phyloP scores from a whole-genome alignment of 2,888 invertebrate genomes.

The Strigamia transsilvanica region DNA sequence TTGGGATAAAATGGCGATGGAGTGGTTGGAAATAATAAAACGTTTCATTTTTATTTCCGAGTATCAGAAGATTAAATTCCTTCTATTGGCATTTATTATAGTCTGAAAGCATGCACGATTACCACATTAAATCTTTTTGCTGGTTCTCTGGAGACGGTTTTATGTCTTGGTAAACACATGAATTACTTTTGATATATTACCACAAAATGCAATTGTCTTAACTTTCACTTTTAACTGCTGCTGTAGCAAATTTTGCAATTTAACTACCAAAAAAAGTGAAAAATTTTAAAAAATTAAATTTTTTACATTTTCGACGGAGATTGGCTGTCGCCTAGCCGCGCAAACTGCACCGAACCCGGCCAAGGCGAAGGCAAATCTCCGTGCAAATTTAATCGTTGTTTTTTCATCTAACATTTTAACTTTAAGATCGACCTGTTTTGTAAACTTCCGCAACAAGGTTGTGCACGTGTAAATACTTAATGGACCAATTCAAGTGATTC shows the following conservation, averaged over 20 bases:
- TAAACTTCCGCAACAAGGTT: too few relatives aligned
- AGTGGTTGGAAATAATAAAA: background rate
- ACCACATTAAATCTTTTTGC: slow-evolving; percentile 3
- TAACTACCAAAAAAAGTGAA: background rate
- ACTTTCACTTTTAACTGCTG: background rate
- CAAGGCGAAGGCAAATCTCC: too few relatives aligned
- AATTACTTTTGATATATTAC: slow-evolving; percentile 14
- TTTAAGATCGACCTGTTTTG: too few relatives aligned
- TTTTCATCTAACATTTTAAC: too few relatives aligned
- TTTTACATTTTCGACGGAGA: too few relatives aligned
- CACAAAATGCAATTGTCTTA: background rate
- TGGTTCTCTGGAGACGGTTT: background rate
- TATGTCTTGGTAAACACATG: slow-evolving; percentile 31
- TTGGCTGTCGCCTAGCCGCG: too few relatives aligned
- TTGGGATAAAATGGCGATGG: background rate
- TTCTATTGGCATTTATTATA: slow-evolving; percentile 13
- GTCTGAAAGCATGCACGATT: background rate
- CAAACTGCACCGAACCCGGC: too few relatives aligned
- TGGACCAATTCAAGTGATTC: too few relatives aligned
- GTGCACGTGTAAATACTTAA: too few relatives aligned
- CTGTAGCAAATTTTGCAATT: background rate
- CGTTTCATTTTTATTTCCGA: background rate
- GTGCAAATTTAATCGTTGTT: too few relatives aligned
- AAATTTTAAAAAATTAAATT: too few relatives aligned
- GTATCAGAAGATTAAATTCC: background rate